A percentile compares a stretch with the other conserved stretches of the same genome.
These are phyloP conservation scores for Siderastrea radians DNA, from an alignment of 92 coral and sea anemone species.

Conservation along the genomic window DNA sequence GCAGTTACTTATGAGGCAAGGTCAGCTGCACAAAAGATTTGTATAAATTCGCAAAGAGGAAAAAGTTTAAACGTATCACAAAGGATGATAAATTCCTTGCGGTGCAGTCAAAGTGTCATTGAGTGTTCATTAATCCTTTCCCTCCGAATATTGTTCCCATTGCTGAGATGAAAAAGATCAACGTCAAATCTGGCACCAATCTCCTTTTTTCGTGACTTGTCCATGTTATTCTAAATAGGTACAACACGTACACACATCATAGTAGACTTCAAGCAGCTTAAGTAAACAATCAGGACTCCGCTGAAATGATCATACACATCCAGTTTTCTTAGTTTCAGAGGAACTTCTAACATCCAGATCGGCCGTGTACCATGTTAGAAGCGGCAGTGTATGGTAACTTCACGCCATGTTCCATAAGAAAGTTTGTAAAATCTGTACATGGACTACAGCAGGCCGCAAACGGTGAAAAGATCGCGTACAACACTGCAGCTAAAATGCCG, in stretches of 20 bases:
- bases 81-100: background rate
- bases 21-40: background rate
- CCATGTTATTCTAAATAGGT: background rate
- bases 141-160: background rate
- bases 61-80: background rate
- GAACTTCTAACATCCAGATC: conserved; percentile 77
- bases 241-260: background rate
- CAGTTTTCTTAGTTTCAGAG: background rate
- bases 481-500: conserved; percentile 92
- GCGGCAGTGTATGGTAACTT: conserved; percentile 93
- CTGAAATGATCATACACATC: background rate
- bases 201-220: conserved; percentile 5
- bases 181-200: background rate
- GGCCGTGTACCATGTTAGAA: conserved; percentile 90
- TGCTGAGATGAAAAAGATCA: background rate
- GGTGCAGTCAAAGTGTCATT: too few species aligned
- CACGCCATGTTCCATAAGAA: conserved; percentile 84
- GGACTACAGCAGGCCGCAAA: conserved; percentile 95
- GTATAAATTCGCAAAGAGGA: background rate
- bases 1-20: background rate
- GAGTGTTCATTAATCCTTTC: background rate
- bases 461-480: conserved; percentile 95
- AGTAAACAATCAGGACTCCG: background rate
- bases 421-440: conserved; percentile 88
- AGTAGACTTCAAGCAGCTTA: background rate